Base-by-base conservation (phyloP, 2,113 vertebrate genomes). In the Thamnophis sirtalis region DNA sequence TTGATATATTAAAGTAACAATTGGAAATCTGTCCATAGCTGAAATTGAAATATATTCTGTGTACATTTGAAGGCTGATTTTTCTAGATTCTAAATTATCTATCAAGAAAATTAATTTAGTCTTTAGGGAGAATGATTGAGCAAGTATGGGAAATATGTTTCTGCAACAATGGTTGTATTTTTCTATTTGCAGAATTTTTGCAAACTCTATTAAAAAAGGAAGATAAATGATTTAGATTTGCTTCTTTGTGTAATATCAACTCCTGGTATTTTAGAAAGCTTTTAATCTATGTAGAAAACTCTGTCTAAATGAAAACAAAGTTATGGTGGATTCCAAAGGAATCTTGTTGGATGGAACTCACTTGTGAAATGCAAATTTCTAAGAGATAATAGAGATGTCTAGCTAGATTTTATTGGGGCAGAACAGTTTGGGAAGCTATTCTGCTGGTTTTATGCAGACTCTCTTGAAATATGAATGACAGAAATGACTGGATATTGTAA, bases 381-480 rank as follows among this genome's bases (percentile, higher is more conserved):
- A 54, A 54, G 88, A 89, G 4, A 5, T 3, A 17, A 11, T 10
- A 8, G 58, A 9, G 53, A 53, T 19, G 28, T 15, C 63, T 38
- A 73, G 68, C 68, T 94, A 91, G 95, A 88, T 94, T 95, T 91
- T 24, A 91, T 92, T 54, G 50, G 6, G 54, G 50, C 33, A 84
- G 51, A 84, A 90, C 10, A 54, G 80, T 92, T 91, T 68, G 92
- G 90, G 94, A 94, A 88, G 90, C 94, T 92, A 55, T 95, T 96
- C 94, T 95, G 93, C 90, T 93, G 93, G 91, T 93, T 93, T 94
- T 43, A 0, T 26, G 88, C 68, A 89, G 26, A 2, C 94, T 89
- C 94, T 95, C 93, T 88, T 86, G 73, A 93, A 95, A 88, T 91
- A 93, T 88, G 89, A 54, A 91, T 9, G 94, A 63, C 95, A 93